A percentile compares a stretch with the other conserved stretches of the same genome.
phyloP scores from a whole-genome alignment of 2,888 invertebrate species.

The Drosophila kuntzei region DNA sequence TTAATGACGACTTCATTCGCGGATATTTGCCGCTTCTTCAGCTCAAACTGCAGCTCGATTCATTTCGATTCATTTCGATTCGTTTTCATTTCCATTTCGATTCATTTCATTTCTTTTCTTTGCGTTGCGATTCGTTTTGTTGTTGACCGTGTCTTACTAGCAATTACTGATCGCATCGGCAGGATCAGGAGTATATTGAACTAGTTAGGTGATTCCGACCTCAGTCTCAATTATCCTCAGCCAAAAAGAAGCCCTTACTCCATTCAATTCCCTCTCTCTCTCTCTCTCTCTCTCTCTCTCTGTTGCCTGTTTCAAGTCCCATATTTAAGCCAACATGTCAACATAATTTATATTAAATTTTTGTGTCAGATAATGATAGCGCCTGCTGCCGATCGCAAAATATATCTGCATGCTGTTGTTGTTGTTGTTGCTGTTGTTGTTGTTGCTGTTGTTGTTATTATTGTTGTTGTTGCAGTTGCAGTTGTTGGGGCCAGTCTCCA shows the following conservation, averaged over 20 bases:
- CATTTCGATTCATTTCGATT: conserved; percentile 13
- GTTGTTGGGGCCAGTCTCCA: conserved; percentile 24
- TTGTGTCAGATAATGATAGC: conserved; percentile 83
- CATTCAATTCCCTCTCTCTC: background rate
- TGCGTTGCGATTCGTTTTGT: conserved; percentile 52
- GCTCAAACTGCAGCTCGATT: background rate
- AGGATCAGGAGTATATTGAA: conserved; percentile 43
- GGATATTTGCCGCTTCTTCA: conserved; percentile 46
- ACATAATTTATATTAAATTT: conserved; percentile 84
- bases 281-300: background rate
- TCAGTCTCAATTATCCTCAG: conserved; percentile 31
- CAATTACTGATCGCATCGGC: conserved; percentile 52
- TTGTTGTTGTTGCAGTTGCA: conserved; percentile 19
- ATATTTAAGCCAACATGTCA: conserved; percentile 83
- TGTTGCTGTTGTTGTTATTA: conserved; percentile 12
- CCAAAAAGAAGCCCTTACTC: background rate
- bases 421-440: background rate
- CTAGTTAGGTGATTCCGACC: conserved; percentile 51
- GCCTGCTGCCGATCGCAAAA: conserved; percentile 66
- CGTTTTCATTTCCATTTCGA: conserved; percentile 1
- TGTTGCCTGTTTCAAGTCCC: conserved; percentile 29
- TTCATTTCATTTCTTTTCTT: conserved; percentile 19
- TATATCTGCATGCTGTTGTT: conserved; percentile 41
- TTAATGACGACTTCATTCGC: conserved; percentile 80
- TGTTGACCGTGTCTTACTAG: conserved; percentile 65